Evolutionary conservation across 2,797 vertebrate genomes (phyloP).

Genomic region (Gymnocypris eckloni): DNA sequence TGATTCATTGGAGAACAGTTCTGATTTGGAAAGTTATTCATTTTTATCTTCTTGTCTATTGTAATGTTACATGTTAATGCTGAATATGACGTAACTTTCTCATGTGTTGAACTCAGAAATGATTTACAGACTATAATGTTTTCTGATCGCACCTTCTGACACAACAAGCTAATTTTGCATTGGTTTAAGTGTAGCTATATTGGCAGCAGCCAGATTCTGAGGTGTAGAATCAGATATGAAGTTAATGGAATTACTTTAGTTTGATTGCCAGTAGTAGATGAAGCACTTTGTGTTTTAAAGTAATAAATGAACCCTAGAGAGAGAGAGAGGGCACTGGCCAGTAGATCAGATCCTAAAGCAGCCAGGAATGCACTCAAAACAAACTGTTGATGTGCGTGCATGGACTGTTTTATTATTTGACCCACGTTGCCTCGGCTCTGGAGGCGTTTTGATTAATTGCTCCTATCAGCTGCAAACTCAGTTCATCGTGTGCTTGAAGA

Average conservation of each 20-base stretch:
- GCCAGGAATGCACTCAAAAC: background rate
- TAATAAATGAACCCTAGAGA: conserved; percentile 17
- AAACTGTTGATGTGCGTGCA: conserved; percentile 20
- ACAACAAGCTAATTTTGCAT: background rate
- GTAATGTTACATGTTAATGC: background rate
- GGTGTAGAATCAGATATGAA: background rate
- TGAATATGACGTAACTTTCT: background rate
- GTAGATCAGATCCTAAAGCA: background rate
- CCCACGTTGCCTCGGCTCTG: background rate
- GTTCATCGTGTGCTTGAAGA: background rate
- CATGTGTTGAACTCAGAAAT: background rate
- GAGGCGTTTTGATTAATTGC: conserved; percentile 39
- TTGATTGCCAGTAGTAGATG: background rate
- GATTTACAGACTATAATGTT: background rate
- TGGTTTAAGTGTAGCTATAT: background rate
- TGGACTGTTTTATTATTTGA: conserved; percentile 29
- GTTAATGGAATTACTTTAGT: background rate
- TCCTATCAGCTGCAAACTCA: background rate
- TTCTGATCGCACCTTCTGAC: background rate
- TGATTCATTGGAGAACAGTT: background rate
- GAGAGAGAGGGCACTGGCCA: background rate
- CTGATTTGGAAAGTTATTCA: background rate
- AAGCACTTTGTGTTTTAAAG: background rate
- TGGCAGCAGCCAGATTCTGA: background rate
- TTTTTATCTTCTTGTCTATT: background rate